Percentiles rank a stretch among this genome's conserved stretches.
These are phyloP conservation scores for Drosophila subsilvestris DNA, from an alignment of 2,888 invertebrate genomes.

Conservation along the genomic window DNA sequence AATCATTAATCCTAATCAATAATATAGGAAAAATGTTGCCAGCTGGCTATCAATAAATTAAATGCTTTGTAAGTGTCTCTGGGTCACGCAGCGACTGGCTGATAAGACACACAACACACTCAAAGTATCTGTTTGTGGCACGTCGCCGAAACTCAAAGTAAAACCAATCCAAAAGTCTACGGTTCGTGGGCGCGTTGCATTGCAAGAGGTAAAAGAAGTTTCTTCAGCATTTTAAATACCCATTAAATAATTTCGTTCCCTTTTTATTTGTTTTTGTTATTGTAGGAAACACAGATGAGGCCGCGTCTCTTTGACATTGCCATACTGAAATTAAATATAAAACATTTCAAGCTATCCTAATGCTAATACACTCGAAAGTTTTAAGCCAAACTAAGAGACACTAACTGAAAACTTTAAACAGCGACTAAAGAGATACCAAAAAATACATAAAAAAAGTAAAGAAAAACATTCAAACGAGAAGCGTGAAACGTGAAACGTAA, in stretches of 20 bases:
- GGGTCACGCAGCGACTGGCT: constrained; percentile 26
- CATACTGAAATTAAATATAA: constrained; percentile 81
- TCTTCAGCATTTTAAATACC: constrained; percentile 34
- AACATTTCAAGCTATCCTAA: constrained; percentile 60
- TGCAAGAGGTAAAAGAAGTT: constrained; percentile 55
- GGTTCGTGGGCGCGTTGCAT: constrained; percentile 46
- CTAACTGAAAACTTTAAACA: constrained; percentile 7
- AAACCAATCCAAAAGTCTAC: not conserved
- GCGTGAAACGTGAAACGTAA: constrained; percentile 32
- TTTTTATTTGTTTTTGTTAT: constrained; percentile 44
- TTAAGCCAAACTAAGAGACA: constrained; percentile 17
- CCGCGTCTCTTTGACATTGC: constrained; percentile 82
- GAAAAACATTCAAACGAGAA: constrained; percentile 13
- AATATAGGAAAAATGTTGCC: not conserved
- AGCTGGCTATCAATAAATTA: constrained; percentile 11
- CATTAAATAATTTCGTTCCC: constrained; percentile 31
- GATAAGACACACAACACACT: constrained; percentile 12
- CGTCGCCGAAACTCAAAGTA: constrained; percentile 32
- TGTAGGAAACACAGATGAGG: constrained; percentile 82
- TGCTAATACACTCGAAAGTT: constrained; percentile 24
- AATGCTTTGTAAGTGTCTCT: constrained; percentile 14
- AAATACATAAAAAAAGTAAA: constrained; percentile 10
- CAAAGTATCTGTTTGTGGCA: constrained; percentile 21
- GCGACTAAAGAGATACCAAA: constrained; percentile 15
- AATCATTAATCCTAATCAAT: not conserved